These are phyloP conservation scores for Semnornis frantzii DNA, from an alignment of 2,113 vertebrate species.

Conservation along the genomic window DNA sequence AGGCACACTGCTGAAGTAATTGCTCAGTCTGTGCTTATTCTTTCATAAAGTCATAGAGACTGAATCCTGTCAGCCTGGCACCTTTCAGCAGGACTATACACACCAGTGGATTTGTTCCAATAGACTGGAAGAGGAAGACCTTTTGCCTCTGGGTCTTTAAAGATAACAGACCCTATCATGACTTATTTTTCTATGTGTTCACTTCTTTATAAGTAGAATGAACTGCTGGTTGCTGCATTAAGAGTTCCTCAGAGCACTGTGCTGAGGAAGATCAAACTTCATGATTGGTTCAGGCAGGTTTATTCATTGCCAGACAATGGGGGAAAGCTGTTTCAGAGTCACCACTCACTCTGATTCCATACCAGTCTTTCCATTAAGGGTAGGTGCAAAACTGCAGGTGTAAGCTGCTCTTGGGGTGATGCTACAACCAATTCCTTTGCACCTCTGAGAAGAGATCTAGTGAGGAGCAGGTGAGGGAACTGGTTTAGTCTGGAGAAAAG, in stretches of 20 bases:
- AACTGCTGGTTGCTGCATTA: not conserved
- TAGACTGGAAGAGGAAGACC: not conserved
- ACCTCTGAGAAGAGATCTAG: too few species aligned
- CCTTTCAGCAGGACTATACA: not conserved
- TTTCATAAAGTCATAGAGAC: not conserved
- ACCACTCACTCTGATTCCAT: not conserved
- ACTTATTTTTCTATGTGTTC: not conserved
- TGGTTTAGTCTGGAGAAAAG: too few species aligned
- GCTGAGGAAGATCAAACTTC: not conserved
- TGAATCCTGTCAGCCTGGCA: not conserved
- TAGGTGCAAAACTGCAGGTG: too few species aligned
- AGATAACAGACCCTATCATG: not conserved
- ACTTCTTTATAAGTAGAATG: not conserved
- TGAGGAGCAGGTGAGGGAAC: too few species aligned
- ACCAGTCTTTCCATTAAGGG: not conserved
- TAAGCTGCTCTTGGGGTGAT: too few species aligned
- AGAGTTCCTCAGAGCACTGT: not conserved
- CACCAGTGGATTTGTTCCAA: not conserved
- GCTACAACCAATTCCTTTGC: too few species aligned
- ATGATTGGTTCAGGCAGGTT: not conserved
- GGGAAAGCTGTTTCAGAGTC: not conserved
- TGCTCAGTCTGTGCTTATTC: not conserved
- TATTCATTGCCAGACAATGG: not conserved
- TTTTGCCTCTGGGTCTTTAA: not conserved
- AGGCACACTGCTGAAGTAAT: not conserved